A percentile compares a stretch with the other conserved stretches of the same genome.
These are phyloP conservation scores for Chaetodon trifasciatus DNA, from an alignment of 2,797 vertebrate genomes.

Conservation along the genomic window DNA sequence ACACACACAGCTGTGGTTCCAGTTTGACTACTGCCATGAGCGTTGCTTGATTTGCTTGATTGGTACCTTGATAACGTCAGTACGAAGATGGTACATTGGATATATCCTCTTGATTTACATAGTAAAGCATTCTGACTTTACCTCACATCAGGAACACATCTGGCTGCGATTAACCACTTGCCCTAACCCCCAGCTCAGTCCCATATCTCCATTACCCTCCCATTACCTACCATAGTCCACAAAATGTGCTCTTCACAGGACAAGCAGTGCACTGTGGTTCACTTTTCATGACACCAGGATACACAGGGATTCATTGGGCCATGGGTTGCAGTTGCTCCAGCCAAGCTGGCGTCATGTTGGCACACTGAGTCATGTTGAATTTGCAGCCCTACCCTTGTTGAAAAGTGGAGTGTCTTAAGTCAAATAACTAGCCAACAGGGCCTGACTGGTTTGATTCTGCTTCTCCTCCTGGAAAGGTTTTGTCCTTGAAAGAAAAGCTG, in stretches of 20 bases:
- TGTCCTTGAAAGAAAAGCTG: constrained; percentile 53
- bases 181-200: constrained; percentile 67
- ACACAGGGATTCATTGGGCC: constrained; percentile 32
- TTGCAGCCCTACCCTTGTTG: constrained; percentile 8
- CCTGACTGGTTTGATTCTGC: constrained; percentile 38
- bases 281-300: constrained; percentile 44
- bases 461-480: constrained; percentile 43
- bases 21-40: constrained; percentile 29
- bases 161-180: constrained; percentile 81
- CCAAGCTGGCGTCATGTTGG: constrained; percentile 39
- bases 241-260: constrained; percentile 48
- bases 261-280: constrained; percentile 45
- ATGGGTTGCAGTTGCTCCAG: constrained; percentile 37
- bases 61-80: constrained; percentile 40
- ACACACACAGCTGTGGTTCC: constrained; percentile 34
- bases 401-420: constrained; percentile 38
- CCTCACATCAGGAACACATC: constrained; percentile 77
- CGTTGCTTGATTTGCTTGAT: constrained; percentile 39
- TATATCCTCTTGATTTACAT: constrained; percentile 73
- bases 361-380: constrained; percentile 29
- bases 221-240: constrained; percentile 66
- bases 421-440: constrained; percentile 27
- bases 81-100: constrained; percentile 56
- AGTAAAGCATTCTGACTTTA: constrained; percentile 64
- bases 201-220: constrained; percentile 72